Conservation (phyloP, 2,888 invertebrate species). For the Melitaea athalia region DNA sequence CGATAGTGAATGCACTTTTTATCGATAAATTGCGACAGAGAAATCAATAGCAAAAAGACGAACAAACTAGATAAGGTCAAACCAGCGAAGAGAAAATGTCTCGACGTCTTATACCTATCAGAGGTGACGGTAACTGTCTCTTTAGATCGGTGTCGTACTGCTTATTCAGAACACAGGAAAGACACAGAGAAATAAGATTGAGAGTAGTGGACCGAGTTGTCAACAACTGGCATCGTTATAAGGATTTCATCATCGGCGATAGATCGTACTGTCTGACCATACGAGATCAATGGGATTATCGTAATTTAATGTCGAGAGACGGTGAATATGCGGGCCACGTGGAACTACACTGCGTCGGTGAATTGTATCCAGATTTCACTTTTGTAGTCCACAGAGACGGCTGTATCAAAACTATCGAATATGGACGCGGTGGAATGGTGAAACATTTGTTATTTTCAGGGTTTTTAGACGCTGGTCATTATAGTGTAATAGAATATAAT, state of each 20-base stretch:
- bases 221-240: conserved; percentile 65
- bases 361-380: conserved; percentile 62
- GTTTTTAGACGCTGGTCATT: conserved; percentile 69
- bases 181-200: conserved; percentile 64
- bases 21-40: conserved; percentile 29
- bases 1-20: conserved; percentile 20
- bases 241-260: conserved; percentile 72
- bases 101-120: conserved; percentile 60
- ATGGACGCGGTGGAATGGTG: conserved; percentile 59
- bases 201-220: conserved; percentile 64
- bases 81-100: conserved; percentile 49
- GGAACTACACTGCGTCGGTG: conserved; percentile 67
- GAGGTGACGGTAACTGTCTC: conserved; percentile 72
- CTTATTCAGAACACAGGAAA: conserved; percentile 65
- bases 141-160: conserved; percentile 70
- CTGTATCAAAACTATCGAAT: conserved; percentile 62
- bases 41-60: conserved; percentile 27
- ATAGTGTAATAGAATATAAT: conserved; percentile 67
- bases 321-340: conserved; percentile 74
- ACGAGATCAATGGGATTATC: conserved; percentile 53
- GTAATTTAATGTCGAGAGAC: conserved; percentile 62
- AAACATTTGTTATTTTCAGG: conserved; percentile 73
- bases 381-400: conserved; percentile 66
- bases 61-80: conserved; percentile 24
- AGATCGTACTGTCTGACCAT: conserved; percentile 61